phyloP scores from a whole-genome alignment of 2,113 vertebrate species.

The Talpa occidentalis region DNA sequence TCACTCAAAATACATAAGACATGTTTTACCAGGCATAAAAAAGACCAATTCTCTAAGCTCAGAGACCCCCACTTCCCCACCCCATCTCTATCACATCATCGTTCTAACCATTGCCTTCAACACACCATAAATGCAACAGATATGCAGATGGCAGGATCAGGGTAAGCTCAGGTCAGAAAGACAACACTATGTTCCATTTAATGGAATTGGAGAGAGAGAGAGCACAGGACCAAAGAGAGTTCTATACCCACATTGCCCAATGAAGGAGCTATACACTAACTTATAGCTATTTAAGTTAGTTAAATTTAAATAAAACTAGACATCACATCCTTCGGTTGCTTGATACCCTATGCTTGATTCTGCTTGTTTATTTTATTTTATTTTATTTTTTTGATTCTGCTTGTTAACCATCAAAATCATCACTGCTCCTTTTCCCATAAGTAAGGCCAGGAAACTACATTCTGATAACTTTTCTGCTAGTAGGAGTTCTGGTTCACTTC shows the following conservation, averaged over 20 bases:
- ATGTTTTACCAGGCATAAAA: background rate
- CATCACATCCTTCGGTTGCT: background rate
- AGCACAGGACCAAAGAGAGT: background rate
- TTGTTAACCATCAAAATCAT: background rate
- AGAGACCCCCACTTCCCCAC: background rate
- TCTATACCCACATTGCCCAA: background rate
- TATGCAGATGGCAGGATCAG: background rate
- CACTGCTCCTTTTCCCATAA: background rate
- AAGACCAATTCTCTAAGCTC: background rate
- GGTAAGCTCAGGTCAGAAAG: background rate
- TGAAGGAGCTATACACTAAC: background rate
- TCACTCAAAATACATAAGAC: background rate
- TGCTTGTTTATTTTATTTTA: too few species aligned
- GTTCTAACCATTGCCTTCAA: background rate
- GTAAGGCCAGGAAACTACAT: background rate
- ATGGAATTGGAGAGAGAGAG: background rate
- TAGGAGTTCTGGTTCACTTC: background rate
- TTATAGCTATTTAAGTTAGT: background rate
- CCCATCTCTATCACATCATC: background rate
- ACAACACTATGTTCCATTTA: background rate
- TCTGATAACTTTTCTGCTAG: background rate
- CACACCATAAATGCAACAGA: background rate
- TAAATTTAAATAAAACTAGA: background rate
- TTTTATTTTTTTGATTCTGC: too few species aligned
- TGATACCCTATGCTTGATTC: rapidly evolving